Evolutionary conservation across 2,797 vertebrate species (phyloP).

Genomic region (Tiaroga cobitis): DNA sequence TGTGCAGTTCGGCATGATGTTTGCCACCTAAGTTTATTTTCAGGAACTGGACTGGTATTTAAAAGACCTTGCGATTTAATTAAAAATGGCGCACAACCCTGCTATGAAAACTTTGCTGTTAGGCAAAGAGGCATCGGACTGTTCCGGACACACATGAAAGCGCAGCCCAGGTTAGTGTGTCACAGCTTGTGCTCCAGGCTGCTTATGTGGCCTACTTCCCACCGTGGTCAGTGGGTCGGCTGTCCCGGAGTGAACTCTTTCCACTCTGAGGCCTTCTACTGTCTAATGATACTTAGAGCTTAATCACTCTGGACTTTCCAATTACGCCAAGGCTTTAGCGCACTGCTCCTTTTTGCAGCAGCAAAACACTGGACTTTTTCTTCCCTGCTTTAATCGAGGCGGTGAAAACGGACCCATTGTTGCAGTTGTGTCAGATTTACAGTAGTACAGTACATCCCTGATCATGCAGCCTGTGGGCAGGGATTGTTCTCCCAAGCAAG

Average conservation of each 20-base stretch:
- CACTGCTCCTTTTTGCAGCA: conserved; percentile 51
- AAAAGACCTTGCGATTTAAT: background rate
- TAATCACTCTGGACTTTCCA: conserved; percentile 61
- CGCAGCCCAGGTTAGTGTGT: conserved; percentile 51
- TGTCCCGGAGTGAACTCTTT: conserved; percentile 61
- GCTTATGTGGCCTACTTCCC: conserved; percentile 55
- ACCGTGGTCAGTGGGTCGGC: conserved; percentile 55
- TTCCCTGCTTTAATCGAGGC: conserved; percentile 42
- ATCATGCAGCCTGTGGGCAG: conserved; percentile 53
- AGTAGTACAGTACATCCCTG: conserved; percentile 55
- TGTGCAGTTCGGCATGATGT: background rate
- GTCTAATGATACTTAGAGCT: conserved; percentile 57
- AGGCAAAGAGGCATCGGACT: conserved; percentile 12
- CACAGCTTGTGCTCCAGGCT: conserved; percentile 43
- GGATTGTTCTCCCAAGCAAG: conserved; percentile 49
- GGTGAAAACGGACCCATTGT: conserved; percentile 47
- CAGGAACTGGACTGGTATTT: background rate
- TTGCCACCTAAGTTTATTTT: background rate
- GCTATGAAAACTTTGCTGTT: conserved; percentile 40
- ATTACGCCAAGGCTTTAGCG: conserved; percentile 48
- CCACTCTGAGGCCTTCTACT: conserved; percentile 46
- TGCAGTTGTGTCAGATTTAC: conserved; percentile 55
- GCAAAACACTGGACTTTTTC: conserved; percentile 44
- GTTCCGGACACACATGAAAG: conserved; percentile 21
- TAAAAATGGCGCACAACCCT: background rate